Percentiles rank a stretch among this genome's conserved stretches.
Conservation (phyloP, 1,140 invertebrate species). For the Phymorhynchus buccinoides region DNA sequence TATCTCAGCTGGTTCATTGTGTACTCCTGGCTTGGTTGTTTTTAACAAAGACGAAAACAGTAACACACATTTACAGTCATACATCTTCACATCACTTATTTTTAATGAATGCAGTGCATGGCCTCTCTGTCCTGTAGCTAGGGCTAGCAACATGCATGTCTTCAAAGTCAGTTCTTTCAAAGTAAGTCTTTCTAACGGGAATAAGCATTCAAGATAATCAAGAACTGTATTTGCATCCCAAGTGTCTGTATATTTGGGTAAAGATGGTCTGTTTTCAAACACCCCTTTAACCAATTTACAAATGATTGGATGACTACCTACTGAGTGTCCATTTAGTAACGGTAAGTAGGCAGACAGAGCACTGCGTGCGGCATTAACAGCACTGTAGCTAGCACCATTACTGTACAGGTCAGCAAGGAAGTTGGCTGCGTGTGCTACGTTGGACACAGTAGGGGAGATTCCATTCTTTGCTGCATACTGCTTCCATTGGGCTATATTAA, state of each 20-base stretch:
- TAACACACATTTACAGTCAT: neutral
- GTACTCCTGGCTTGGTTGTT: too few species aligned
- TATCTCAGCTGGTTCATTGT: too few species aligned
- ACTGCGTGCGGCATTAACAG: constrained; percentile 40
- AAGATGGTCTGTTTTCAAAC: constrained; percentile 35
- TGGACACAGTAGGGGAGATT: constrained; percentile 36
- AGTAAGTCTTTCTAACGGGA: neutral
- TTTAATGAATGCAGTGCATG: constrained; percentile 25
- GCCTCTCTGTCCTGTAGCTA: constrained; percentile 8
- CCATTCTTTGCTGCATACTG: constrained; percentile 35
- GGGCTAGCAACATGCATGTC: constrained; percentile 39
- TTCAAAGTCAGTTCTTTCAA: constrained; percentile 42
- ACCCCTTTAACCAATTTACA: constrained; percentile 42
- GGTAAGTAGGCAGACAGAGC: constrained; percentile 35
- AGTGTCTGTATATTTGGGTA: constrained; percentile 36
- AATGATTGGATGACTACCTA: constrained; percentile 36
- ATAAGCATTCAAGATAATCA: constrained; percentile 27
- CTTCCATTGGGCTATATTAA: constrained; percentile 45
- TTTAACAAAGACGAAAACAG: neutral
- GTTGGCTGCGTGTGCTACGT: constrained; percentile 32
- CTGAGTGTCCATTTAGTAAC: constrained; percentile 15
- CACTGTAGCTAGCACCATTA: constrained; percentile 31
- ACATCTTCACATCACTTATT: constrained; percentile 5
- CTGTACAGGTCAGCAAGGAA: constrained; percentile 39
- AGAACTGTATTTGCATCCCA: constrained; percentile 43